Evolutionary conservation across 2,888 invertebrate genomes (phyloP).

Genomic region (Dioctria linearis): DNA sequence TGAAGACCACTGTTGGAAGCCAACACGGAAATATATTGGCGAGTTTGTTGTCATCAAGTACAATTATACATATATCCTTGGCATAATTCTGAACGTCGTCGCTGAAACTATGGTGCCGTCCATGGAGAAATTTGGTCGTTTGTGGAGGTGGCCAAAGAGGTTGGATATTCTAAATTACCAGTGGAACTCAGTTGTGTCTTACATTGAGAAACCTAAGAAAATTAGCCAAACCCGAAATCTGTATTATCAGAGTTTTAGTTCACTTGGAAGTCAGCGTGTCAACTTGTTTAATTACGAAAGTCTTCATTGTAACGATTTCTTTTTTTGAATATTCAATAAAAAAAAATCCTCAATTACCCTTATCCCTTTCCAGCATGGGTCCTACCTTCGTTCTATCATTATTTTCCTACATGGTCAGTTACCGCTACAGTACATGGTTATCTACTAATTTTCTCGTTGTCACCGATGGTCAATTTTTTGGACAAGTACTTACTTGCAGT

Average conservation of each 20-base stretch:
- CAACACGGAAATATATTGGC: too few species aligned
- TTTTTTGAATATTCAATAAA: constrained; percentile 12
- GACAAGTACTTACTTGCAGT: too few species aligned
- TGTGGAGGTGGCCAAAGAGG: too few species aligned
- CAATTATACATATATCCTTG: too few species aligned
- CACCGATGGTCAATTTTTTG: constrained; percentile 8
- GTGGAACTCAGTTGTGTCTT: too few species aligned
- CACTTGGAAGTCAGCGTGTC: constrained; percentile 1
- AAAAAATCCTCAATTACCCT: not conserved
- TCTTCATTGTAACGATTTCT: not conserved
- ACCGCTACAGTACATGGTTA: constrained; percentile 1
- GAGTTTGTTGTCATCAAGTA: too few species aligned
- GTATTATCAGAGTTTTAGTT: not conserved
- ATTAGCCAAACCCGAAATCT: constrained; percentile 7
- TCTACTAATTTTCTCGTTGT: constrained; percentile 12
- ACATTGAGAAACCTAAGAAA: constrained; percentile 9
- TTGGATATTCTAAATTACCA: too few species aligned
- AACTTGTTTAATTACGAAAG: not conserved
- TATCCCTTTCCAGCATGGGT: not conserved
- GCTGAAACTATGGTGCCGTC: too few species aligned
- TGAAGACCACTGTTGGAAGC: too few species aligned
- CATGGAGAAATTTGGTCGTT: too few species aligned
- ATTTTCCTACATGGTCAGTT: constrained; percentile 4
- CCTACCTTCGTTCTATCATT: not conserved
- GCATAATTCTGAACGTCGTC: too few species aligned